These are phyloP conservation scores for Epizoanthus fatuus DNA, from an alignment of 92 coral and sea anemone species.

Conservation along the genomic window DNA sequence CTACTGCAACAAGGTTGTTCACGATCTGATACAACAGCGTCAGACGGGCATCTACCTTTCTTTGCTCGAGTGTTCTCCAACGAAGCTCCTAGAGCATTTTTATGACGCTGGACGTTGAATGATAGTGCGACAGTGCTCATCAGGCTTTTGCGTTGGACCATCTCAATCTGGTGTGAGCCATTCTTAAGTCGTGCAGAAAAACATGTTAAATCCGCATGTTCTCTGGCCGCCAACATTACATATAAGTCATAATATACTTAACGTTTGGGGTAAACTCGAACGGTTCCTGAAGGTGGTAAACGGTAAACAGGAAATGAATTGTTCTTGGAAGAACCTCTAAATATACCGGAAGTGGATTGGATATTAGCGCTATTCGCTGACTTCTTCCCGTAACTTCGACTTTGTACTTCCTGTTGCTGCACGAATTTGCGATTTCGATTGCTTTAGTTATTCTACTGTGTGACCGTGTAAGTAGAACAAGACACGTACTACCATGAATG, in stretches of 20 bases:
- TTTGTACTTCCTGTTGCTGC: constrained; percentile 66
- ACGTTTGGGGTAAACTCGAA: constrained; percentile 50
- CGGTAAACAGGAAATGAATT: constrained; percentile 80
- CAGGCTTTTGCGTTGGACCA: too few species aligned
- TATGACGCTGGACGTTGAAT: too few species aligned
- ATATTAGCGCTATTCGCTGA: constrained; percentile 63
- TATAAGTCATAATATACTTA: background rate
- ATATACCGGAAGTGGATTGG: constrained; percentile 72
- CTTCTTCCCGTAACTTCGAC: constrained; percentile 79
- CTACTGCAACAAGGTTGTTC: too few species aligned
- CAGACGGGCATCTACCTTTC: too few species aligned
- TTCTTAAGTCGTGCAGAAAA: too few species aligned
- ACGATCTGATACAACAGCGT: too few species aligned
- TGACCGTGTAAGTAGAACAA: constrained; percentile 79
- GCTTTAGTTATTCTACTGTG: constrained; percentile 61
- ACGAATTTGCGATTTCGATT: constrained; percentile 86
- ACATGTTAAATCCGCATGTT: too few species aligned
- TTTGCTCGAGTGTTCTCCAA: too few species aligned
- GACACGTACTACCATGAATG: constrained; percentile 73
- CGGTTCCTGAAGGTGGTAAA: constrained; percentile 75
- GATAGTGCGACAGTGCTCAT: too few species aligned
- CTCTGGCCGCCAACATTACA: background rate
- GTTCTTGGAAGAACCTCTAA: constrained; percentile 68
- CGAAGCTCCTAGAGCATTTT: too few species aligned
- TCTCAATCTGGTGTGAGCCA: too few species aligned